Evolutionary conservation across 2,113 vertebrate genomes (phyloP).

Genomic region (Camelus dromedarius): DNA sequence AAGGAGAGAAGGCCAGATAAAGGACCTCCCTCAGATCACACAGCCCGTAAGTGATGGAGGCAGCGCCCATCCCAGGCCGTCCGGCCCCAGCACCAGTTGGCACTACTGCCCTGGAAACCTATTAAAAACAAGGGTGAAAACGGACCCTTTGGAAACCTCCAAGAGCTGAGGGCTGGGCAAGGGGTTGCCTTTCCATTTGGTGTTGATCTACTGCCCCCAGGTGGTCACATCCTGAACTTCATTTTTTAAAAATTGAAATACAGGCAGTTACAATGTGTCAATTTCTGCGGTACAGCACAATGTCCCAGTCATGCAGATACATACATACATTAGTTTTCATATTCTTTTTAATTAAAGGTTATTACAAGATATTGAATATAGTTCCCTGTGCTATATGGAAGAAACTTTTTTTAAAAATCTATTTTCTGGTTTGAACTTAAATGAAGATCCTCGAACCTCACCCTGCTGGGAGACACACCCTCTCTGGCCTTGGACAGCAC

Average conservation of each 20-base stretch:
- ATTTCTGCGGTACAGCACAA: too few relatives aligned
- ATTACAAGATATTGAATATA: too few relatives aligned
- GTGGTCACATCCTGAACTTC: conserved; percentile 65
- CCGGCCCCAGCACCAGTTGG: background rate
- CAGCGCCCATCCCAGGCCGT: background rate
- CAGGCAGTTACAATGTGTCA: too few relatives aligned
- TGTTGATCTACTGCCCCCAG: conserved; percentile 62
- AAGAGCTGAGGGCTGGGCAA: too few relatives aligned
- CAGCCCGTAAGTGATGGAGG: background rate
- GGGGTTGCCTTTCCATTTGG: background rate
- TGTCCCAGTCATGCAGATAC: too few relatives aligned
- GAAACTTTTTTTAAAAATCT: too few relatives aligned
- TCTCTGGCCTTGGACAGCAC: background rate
- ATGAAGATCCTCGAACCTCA: background rate
- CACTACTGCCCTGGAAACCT: background rate
- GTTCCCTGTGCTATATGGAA: too few relatives aligned
- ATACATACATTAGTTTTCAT: too few relatives aligned
- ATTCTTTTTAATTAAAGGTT: too few relatives aligned
- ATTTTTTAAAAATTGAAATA: background rate
- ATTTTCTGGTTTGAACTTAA: too few relatives aligned
- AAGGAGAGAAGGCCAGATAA: background rate
- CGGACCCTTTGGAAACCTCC: background rate
- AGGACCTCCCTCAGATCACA: background rate
- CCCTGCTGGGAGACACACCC: too few relatives aligned
- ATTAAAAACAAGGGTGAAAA: background rate